A percentile compares a stretch with the other conserved stretches of the same genome.
These are phyloP conservation scores for Rhabdomys pumilio DNA, from an alignment of 2,797 vertebrate species.

Conservation along the genomic window DNA sequence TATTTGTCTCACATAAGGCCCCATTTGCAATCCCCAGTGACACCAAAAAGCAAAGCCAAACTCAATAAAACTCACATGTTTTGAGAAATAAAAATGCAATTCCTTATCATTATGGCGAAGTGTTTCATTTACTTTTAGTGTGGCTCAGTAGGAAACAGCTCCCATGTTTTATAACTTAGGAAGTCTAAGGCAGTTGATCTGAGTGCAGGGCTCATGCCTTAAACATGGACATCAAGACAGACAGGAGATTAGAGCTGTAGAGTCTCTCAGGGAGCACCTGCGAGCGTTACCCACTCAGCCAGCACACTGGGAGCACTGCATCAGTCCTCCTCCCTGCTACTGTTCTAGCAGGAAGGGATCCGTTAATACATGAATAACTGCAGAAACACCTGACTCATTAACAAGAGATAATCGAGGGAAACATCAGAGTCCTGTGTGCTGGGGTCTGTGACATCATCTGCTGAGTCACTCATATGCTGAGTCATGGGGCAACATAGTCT, in stretches of 20 bases:
- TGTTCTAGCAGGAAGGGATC: not conserved
- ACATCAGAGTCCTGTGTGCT: not conserved
- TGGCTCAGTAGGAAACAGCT: constrained; percentile 48
- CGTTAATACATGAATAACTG: not conserved
- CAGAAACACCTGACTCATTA: constrained; percentile 3
- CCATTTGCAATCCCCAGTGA: not conserved
- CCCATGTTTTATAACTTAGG: constrained; percentile 30
- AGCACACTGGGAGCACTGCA: not conserved
- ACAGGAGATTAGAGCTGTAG: constrained; percentile 13
- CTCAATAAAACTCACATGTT: not conserved
- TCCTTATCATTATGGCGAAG: not conserved
- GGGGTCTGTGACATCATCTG: not conserved
- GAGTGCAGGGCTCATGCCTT: constrained; percentile 31
- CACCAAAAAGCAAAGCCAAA: not conserved
- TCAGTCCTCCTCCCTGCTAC: constrained; percentile 17
- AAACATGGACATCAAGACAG: constrained; percentile 14
- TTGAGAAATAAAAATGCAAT: constrained; percentile 56
- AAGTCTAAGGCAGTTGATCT: constrained; percentile 58
- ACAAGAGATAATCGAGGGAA: not conserved
- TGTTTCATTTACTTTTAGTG: constrained; percentile 26
- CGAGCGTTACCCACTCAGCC: not conserved
- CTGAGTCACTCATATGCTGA: not conserved
- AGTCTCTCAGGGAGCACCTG: not conserved
- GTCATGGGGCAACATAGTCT: not conserved
- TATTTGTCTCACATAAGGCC: not conserved